These are phyloP conservation scores for Halcyon leucocephala DNA, from an alignment of 2,797 vertebrate genomes.

Conservation along the genomic window DNA sequence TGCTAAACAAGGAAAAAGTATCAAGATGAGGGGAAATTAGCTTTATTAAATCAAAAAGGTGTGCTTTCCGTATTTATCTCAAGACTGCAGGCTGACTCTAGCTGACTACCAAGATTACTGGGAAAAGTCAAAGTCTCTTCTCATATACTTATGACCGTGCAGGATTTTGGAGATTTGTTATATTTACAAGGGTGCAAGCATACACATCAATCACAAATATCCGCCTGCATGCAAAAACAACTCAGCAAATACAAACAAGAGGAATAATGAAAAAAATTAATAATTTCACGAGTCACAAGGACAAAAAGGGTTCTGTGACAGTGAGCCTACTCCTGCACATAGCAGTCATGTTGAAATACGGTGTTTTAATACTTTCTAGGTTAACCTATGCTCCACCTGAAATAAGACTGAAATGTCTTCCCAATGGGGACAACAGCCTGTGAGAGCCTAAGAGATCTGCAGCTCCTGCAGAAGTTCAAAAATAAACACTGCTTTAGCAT, in stretches of 20 bases:
- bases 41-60: neutral
- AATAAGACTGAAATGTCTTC: neutral
- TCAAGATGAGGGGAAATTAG: neutral
- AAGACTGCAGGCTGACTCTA: neutral
- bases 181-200: neutral
- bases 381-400: neutral
- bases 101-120: fast-evolving
- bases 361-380: neutral
- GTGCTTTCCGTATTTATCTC: neutral
- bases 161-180: neutral
- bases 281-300: neutral
- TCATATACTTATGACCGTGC: neutral
- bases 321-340: neutral
- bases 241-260: neutral
- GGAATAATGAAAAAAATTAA: too few relatives aligned
- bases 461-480: neutral
- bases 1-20: neutral
- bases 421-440: neutral
- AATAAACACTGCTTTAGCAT: neutral
- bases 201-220: neutral
- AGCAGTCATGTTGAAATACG: neutral
- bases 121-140: neutral
- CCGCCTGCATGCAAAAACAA: neutral
- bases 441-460: neutral
- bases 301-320: neutral